Evolutionary conservation across 1,140 invertebrate genomes (phyloP).

Genomic region (Zophobas atratus): DNA sequence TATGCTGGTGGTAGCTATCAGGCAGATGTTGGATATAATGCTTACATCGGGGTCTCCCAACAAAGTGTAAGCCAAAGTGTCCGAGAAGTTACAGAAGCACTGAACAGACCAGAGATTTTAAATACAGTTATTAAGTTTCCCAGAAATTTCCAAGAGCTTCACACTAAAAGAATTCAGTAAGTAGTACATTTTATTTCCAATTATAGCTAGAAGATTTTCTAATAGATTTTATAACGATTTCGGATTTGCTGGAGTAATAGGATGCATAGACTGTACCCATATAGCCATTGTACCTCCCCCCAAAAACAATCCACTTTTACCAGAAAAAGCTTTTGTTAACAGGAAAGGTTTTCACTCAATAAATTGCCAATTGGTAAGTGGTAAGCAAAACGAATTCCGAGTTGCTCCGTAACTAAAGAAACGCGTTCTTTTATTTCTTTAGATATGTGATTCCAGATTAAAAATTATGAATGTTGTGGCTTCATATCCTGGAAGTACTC

Average conservation of each 20-base stretch:
- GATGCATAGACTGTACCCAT: constrained; percentile 22
- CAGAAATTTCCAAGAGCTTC: no score
- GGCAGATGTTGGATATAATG: neutral
- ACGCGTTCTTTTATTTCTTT: neutral
- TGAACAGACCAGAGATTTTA: no score
- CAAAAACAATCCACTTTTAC: neutral
- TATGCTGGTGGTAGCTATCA: neutral
- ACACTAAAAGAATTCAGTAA: neutral
- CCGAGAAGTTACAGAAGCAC: no score
- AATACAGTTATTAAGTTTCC: no score
- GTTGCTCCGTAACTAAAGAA: neutral
- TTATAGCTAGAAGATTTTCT: neutral
- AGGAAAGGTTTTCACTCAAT: constrained; percentile 20
- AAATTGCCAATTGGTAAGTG: constrained; percentile 30
- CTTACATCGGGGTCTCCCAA: neutral
- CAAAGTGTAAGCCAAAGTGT: neutral
- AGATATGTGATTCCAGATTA: constrained; percentile 33
- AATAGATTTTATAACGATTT: neutral
- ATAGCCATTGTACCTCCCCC: constrained; percentile 12
- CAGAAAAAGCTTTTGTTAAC: constrained; percentile 22
- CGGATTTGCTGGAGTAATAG: constrained; percentile 11
- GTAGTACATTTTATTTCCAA: neutral
- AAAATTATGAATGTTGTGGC: constrained; percentile 19
- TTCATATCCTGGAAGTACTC: neutral
- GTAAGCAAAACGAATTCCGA: neutral